Evolutionary conservation across 30 jellyfish, hydroid and myxozoan genomes (phyloP).

Genomic region (Cassiopea andromeda): DNA sequence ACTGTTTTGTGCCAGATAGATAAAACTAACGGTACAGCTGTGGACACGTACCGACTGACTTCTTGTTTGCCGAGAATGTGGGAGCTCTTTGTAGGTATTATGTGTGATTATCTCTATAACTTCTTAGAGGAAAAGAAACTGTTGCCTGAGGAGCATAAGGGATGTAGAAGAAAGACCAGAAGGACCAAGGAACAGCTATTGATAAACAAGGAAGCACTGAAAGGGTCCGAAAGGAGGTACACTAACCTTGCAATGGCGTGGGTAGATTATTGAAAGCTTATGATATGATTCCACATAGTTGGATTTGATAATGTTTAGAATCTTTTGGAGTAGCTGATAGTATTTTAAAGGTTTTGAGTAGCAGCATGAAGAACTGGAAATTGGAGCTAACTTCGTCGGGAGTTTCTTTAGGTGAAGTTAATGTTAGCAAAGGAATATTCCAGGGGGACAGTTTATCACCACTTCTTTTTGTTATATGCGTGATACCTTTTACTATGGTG

Average conservation of each 20-base stretch:
- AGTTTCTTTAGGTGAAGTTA: constrained; percentile 7
- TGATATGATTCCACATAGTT: constrained; percentile 31
- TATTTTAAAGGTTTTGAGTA: background rate
- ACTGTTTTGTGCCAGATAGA: constrained; percentile 15
- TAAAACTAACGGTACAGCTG: constrained; percentile 3
- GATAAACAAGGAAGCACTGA: constrained; percentile 7
- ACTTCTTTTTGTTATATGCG: constrained; percentile 12
- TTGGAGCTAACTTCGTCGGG: constrained; percentile 11
- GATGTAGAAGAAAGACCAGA: constrained; percentile 1
- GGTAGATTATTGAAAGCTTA: constrained; percentile 12
- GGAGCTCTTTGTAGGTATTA: background rate
- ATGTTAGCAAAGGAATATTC: constrained; percentile 41
- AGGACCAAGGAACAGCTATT: constrained; percentile 40
- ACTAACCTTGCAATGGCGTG: constrained; percentile 44
- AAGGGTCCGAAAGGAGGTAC: constrained; percentile 16
- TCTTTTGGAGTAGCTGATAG: constrained; percentile 17
- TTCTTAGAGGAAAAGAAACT: constrained; percentile 2
- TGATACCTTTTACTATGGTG: constrained; percentile 24
- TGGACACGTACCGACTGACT: constrained; percentile 9
- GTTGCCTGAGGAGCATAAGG: constrained; percentile 18
- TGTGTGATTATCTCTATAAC: constrained; percentile 8
- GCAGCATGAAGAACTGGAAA: constrained; percentile 20
- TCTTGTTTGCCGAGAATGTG: constrained; percentile 8
- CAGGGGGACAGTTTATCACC: constrained; percentile 2
- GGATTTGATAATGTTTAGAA: constrained; percentile 24